Conservation (phyloP, 2,113 vertebrate genomes). For the Emydura subglobosa region DNA sequence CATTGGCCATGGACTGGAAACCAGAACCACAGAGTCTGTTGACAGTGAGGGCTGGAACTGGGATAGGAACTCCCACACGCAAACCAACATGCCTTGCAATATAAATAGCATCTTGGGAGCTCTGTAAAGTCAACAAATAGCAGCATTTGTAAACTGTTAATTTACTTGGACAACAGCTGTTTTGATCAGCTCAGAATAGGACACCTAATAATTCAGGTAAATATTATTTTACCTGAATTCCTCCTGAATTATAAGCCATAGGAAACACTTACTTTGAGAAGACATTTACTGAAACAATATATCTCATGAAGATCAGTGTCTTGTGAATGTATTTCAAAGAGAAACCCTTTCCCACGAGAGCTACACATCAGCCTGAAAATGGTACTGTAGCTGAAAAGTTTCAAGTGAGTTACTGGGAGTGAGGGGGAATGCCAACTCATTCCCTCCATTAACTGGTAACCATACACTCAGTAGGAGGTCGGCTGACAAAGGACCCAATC, state of each 20-base stretch:
- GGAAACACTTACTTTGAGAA: not conserved
- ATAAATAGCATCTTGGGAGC: constrained; percentile 86
- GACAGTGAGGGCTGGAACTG: constrained; percentile 89
- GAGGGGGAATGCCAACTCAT: fast-evolving
- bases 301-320: not conserved
- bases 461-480: not conserved
- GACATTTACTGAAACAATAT: fast-evolving
- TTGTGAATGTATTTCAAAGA: fast-evolving
- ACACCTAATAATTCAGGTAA: fast-evolving
- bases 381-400: not conserved
- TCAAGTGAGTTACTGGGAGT: not conserved
- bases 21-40: constrained; percentile 97
- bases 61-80: constrained; percentile 86
- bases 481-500: not conserved
- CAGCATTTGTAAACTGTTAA: fast-evolving
- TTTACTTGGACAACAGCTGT: fast-evolving
- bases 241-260: fast-evolving
- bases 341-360: not conserved
- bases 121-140: constrained; percentile 74
- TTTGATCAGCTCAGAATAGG: fast-evolving
- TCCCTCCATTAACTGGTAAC: not conserved
- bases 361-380: not conserved
- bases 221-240: fast-evolving
- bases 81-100: constrained; percentile 93
- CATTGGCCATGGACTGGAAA: constrained; percentile 93